Evolutionary conservation across 2,888 invertebrate genomes (phyloP), one percentile per base, ranked within the genome.

Genomic region (Tinea pellionella): DNA sequence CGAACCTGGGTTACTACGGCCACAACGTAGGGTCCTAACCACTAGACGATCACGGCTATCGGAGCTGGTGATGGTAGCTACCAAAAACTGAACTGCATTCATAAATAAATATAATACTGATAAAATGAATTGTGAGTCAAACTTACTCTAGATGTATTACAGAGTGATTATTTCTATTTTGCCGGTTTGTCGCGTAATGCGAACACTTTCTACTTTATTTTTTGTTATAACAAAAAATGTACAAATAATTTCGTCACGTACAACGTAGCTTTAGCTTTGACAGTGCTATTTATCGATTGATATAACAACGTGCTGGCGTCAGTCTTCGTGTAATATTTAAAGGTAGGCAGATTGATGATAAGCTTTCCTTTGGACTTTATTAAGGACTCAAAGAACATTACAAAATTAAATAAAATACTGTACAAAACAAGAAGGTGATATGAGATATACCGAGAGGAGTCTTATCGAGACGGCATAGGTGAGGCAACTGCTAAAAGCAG

Each of bases 1-100:
- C 91, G 91, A 91, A 91, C 91, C 91, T 91, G 91, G 91, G 91
- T 91, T 91, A 90, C 90, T 90, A 90, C 91, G 90, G 90, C 90
- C 90, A 91, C 90, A 91, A 90, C 90, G 90, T 89, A 89, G 89
- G 88, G 90, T 90, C 89, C 90, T 90, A 90, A 91, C 90, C 90
- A 91, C 91, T 91, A 90, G 89, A 91, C 90, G 90, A 91, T 90
- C 90, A 90, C 90, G 90, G 90, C 90, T 89, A 71, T 63, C 72
- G 77, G 74, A 77, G 79, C 79, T 53, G 53, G 24, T 57, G 53
- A 4, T 2, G 2, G 15, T 8, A 8, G 2, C 15, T 16, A 16
- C 47, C 8, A 47, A 47, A 15, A 47, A n/a, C 16, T 47, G 2
- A 47, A 47, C 2, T 47, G 15, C 15, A 47, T 47, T 47, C 47